A percentile compares a stretch with the other conserved stretches of the same genome.
phyloP scores from a whole-genome alignment of 2,113 vertebrate species.

The Nesogale talazaci region DNA sequence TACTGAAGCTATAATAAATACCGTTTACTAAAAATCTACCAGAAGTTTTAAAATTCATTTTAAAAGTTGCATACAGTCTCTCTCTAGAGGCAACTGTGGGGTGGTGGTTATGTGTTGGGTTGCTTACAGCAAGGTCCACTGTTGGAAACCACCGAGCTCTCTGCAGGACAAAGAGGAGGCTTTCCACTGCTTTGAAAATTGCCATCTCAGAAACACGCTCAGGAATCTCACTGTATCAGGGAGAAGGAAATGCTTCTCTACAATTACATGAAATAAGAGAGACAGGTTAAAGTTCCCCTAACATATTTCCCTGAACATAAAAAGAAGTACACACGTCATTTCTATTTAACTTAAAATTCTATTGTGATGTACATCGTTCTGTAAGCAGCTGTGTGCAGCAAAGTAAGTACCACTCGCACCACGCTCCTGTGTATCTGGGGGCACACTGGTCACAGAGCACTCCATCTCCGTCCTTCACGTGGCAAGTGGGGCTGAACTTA shows the following conservation, averaged over 20 bases:
- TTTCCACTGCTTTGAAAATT: too few species aligned
- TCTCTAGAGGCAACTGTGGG: too few species aligned
- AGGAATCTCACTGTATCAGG: too few species aligned
- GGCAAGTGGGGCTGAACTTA: conserved; percentile 96
- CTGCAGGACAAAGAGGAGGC: too few species aligned
- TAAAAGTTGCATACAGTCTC: accelerated
- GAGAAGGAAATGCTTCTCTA: neutral
- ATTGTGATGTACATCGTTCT: neutral
- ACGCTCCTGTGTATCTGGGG: conserved; percentile 89
- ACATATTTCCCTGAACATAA: neutral
- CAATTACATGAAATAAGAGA: neutral
- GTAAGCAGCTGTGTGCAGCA: too few species aligned
- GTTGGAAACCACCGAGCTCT: too few species aligned
- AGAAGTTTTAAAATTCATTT: neutral
- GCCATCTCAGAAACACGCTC: too few species aligned
- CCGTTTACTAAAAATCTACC: neutral
- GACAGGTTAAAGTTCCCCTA: neutral
- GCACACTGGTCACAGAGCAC: conserved; percentile 93
- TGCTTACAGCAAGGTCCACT: too few species aligned
- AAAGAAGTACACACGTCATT: neutral
- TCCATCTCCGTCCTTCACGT: conserved; percentile 84
- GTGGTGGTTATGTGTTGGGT: too few species aligned
- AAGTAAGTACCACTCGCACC: conserved; percentile 92
- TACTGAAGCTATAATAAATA: too few species aligned
- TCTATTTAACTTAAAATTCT: neutral